A percentile compares a stretch with the other conserved stretches of the same genome.
phyloP scores from a whole-genome alignment of 2,888 invertebrate genomes.

The Eupithecia pulchellata region DNA sequence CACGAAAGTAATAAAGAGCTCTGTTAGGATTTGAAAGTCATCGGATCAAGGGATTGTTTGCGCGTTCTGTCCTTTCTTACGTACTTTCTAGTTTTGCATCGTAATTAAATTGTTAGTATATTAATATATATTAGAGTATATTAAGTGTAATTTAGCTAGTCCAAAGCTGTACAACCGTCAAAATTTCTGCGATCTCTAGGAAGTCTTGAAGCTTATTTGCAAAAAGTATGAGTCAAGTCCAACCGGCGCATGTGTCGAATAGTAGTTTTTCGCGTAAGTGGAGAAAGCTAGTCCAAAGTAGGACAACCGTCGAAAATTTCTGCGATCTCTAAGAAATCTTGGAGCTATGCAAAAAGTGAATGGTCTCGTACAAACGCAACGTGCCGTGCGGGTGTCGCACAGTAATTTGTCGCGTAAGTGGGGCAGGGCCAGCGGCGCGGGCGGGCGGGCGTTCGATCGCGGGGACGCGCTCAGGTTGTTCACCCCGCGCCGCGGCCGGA shows the following conservation, averaged over 20 bases:
- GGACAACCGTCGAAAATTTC: background rate
- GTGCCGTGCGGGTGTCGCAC: slow-evolving; percentile 43
- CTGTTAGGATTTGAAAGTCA: background rate
- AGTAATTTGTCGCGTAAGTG: slow-evolving; percentile 60
- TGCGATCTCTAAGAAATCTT: background rate
- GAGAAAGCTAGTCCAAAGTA: slow-evolving; percentile 33
- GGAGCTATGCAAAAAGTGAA: slow-evolving; percentile 40
- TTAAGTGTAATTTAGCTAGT: no score
- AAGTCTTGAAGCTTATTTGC: no score
- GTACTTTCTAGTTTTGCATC: no score
- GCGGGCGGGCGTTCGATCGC: slow-evolving; percentile 68
- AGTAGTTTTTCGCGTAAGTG: slow-evolving; percentile 60
- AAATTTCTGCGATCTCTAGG: no score
- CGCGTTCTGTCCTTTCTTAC: no score
- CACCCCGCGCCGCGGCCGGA: slow-evolving; percentile 65
- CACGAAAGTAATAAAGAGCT: background rate
- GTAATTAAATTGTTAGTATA: no score
- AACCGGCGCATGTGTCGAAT: slow-evolving; percentile 35
- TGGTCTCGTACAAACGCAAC: slow-evolving; percentile 37
- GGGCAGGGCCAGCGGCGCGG: slow-evolving; percentile 49
- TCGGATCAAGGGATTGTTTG: background rate
- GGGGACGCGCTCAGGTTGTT: slow-evolving; percentile 80
- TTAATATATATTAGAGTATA: no score
- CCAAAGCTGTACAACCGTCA: no score
- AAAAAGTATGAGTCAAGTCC: no score